A percentile compares a stretch with the other conserved stretches of the same genome.
Evolutionary conservation across 2,888 invertebrate genomes (phyloP).

Genomic region (Sturmia bella): DNA sequence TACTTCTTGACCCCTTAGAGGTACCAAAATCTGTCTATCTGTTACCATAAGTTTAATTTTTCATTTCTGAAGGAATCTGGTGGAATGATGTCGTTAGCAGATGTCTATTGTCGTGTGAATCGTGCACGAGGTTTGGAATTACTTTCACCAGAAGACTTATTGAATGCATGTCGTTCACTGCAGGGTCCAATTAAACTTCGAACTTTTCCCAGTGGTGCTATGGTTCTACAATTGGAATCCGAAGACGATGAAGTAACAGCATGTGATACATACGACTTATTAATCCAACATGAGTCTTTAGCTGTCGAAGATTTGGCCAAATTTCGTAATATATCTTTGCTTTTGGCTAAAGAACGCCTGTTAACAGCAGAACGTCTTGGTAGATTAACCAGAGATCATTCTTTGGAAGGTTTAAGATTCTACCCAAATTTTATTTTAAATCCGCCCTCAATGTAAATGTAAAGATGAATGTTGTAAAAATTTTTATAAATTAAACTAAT

Average conservation of each 20-base stretch:
- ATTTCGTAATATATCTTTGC: conserved; percentile 90
- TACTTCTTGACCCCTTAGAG: conserved; percentile 90
- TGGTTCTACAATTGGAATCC: conserved; percentile 92
- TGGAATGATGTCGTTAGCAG: conserved; percentile 97
- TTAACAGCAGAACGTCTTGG: conserved; percentile 93
- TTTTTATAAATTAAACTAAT: no score
- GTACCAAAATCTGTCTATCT: conserved; percentile 80
- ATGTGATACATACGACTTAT: conserved; percentile 85
- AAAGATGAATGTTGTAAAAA: no score
- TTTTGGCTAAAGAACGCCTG: conserved; percentile 94
- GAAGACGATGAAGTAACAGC: conserved; percentile 88
- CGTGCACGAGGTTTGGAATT: conserved; percentile 97
- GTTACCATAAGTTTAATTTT: background rate
- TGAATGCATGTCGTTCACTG: conserved; percentile 91
- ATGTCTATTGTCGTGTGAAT: conserved; percentile 98
- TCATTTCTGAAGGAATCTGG: conserved; percentile 87
- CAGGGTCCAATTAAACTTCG: conserved; percentile 89
- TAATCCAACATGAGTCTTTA: conserved; percentile 87
- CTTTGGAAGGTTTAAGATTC: conserved; percentile 96
- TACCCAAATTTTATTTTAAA: conserved; percentile 93
- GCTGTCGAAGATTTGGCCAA: conserved; percentile 95
- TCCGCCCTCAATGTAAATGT: conserved; percentile 17
- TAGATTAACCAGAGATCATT: conserved; percentile 95
- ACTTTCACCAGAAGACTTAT: conserved; percentile 97
- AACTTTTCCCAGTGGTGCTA: conserved; percentile 96